Percentiles rank a stretch among this genome's conserved stretches.
Evolutionary conservation across 2,797 vertebrate genomes (phyloP).

Genomic region (Epinephelus coioides): DNA sequence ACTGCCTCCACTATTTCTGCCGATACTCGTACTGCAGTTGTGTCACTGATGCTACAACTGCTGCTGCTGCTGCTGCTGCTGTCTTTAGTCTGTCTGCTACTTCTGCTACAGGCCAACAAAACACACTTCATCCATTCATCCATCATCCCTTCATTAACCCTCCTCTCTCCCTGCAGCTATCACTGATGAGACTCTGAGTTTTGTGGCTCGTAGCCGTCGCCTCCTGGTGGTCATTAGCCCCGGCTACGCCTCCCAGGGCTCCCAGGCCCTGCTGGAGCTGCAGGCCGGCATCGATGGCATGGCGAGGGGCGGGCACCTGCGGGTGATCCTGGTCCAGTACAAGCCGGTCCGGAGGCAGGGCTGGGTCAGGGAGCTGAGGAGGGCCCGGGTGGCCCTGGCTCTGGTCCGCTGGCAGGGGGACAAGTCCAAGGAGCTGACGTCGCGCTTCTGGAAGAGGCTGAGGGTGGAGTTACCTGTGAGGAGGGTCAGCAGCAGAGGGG

Average conservation of each 20-base stretch:
- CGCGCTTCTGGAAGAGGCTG: conserved; percentile 95
- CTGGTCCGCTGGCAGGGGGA: conserved; percentile 95
- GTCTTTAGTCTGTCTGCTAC: not conserved
- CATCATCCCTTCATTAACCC: conserved; percentile 11
- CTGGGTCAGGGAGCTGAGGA: conserved; percentile 92
- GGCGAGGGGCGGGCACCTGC: conserved; percentile 91
- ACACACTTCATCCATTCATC: conserved; percentile 1
- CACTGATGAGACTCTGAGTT: conserved; percentile 96
- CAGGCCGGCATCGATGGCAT: conserved; percentile 94
- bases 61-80: too few relatives aligned
- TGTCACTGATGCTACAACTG: not conserved
- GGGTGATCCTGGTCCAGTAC: conserved; percentile 95
- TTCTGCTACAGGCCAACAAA: not conserved
- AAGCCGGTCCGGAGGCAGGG: conserved; percentile 85
- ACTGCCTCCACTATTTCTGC: not conserved
- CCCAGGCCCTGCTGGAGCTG: conserved; percentile 96
- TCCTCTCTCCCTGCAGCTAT: conserved; percentile 88
- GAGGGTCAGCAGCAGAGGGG: conserved; percentile 42
- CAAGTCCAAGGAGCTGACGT: conserved; percentile 89
- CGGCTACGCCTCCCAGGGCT: conserved; percentile 91
- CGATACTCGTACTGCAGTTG: not conserved
- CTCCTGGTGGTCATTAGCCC: conserved; percentile 95
- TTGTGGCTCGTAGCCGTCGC: conserved; percentile 93
- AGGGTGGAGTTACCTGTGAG: conserved; percentile 91
- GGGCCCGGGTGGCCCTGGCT: conserved; percentile 89